These are phyloP conservation scores for Alectura lathami DNA, from an alignment of 2,113 vertebrate species.

Conservation along the genomic window DNA sequence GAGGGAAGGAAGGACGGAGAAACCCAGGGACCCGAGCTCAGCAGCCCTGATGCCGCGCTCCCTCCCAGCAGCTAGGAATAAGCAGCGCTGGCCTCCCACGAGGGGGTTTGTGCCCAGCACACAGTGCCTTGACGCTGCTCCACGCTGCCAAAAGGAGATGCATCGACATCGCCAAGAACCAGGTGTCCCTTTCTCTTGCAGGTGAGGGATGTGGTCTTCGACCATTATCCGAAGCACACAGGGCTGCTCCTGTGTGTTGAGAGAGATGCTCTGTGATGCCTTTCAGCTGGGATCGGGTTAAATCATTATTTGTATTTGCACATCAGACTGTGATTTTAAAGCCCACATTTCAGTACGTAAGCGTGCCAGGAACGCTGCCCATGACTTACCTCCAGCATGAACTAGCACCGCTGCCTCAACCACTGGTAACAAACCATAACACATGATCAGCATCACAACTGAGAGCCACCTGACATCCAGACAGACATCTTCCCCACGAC, in stretches of 20 bases:
- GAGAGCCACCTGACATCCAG: not conserved
- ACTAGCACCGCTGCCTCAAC: no score
- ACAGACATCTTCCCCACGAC: not conserved
- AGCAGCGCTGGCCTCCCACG: not conserved
- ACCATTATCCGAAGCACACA: not conserved
- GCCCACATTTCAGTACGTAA: rapidly evolving
- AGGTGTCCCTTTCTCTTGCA: not conserved
- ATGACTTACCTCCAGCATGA: not conserved
- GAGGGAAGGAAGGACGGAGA: not conserved
- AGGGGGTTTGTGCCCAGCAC: not conserved
- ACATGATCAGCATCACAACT: not conserved
- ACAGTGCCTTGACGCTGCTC: not conserved
- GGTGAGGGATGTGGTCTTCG: rapidly evolving
- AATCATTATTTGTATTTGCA: not conserved
- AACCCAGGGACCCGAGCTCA: not conserved
- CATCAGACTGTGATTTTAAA: not conserved
- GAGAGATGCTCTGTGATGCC: not conserved
- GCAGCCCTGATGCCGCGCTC: not conserved
- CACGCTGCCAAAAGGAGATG: not conserved
- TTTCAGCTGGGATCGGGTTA: not conserved
- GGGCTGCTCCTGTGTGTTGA: not conserved
- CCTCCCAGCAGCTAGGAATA: not conserved
- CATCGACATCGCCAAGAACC: not conserved
- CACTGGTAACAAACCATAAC: not conserved
- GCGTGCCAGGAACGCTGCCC: not conserved